Evolutionary conservation across 1,140 invertebrate species (phyloP).

Genomic region (Drosophila eugracilis): DNA sequence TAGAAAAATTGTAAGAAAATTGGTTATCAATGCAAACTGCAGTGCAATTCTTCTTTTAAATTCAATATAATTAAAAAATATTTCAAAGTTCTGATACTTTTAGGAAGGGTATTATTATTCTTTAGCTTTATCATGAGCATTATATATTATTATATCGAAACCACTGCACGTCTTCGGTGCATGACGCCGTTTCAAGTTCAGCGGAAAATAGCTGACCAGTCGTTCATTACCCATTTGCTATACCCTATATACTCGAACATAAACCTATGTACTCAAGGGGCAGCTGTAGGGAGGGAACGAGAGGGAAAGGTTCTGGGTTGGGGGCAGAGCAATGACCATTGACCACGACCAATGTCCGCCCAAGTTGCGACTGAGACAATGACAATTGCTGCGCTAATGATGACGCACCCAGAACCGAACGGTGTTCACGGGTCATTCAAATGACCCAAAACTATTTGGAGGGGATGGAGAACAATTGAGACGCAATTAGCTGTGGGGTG

Average conservation of each 20-base stretch:
- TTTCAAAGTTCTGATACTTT: rapidly evolving
- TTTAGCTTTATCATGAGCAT: background rate
- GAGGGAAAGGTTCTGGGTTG: background rate
- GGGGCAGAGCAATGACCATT: constrained; percentile 40
- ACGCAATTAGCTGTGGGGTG: constrained; percentile 25
- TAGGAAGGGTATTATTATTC: background rate
- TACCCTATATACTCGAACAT: too few species aligned
- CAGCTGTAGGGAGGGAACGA: background rate
- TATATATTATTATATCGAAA: constrained; percentile 17
- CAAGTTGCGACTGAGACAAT: constrained; percentile 32
- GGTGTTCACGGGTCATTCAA: constrained; percentile 41
- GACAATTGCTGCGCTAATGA: constrained; percentile 46
- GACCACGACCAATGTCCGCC: constrained; percentile 37
- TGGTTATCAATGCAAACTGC: too few species aligned
- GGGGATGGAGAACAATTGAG: constrained; percentile 17
- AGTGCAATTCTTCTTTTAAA: background rate
- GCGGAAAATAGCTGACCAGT: constrained; percentile 35
- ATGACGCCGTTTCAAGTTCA: constrained; percentile 49
- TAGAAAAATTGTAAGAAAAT: too few species aligned
- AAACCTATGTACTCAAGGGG: too few species aligned
- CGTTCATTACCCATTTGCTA: background rate
- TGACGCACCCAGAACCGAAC: constrained; percentile 39
- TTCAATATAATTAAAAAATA: background rate
- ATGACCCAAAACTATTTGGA: constrained; percentile 48
- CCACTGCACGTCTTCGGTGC: constrained; percentile 29